Conservation (phyloP, 1,140 invertebrate species). For the Halesus radiatus region DNA sequence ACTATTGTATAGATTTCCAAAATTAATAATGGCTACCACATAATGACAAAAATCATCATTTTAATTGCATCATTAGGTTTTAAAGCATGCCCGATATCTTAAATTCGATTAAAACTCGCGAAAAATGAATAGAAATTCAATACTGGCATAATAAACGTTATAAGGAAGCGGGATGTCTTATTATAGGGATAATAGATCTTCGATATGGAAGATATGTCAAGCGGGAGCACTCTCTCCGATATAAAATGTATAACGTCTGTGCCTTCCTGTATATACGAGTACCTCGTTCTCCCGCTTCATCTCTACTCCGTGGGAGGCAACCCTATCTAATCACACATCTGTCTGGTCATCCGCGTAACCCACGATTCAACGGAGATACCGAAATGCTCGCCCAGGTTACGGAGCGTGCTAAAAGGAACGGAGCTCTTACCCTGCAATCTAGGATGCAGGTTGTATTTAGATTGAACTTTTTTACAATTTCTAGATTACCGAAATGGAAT, state of each 20-base stretch:
- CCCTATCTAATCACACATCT: slow-evolving; percentile 39
- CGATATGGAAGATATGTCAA: slow-evolving; percentile 13
- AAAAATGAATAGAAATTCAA: background rate
- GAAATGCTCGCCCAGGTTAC: background rate
- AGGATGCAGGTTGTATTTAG: background rate
- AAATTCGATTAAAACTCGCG: background rate
- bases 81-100: background rate
- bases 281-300: background rate
- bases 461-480: background rate
- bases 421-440: background rate
- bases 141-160: background rate
- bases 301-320: slow-evolving; percentile 31
- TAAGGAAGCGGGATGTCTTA: background rate
- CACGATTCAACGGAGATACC: slow-evolving; percentile 18
- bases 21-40: too few relatives aligned
- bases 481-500: background rate
- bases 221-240: background rate
- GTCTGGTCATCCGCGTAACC: slow-evolving; percentile 22
- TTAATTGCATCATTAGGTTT: background rate
- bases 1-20: too few relatives aligned
- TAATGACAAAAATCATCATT: too few relatives aligned
- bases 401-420: background rate
- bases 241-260: background rate
- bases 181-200: background rate
- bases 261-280: too few relatives aligned